Percentiles rank a stretch among this genome's conserved stretches.
Evolutionary conservation across 2,888 invertebrate species (phyloP).

Genomic region (Lacanobia oleracea): DNA sequence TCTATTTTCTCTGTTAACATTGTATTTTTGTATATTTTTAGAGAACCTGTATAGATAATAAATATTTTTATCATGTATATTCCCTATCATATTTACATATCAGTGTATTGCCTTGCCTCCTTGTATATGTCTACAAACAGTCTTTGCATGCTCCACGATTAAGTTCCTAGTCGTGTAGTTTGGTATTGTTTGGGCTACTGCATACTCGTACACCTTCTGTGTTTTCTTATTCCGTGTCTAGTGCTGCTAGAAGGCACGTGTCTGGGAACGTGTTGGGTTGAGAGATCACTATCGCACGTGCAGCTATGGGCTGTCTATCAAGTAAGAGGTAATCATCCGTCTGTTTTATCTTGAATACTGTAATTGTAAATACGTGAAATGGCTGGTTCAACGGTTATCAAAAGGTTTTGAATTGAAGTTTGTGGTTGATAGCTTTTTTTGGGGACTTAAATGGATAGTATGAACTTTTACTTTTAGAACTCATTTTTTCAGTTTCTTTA

Average conservation of each 20-base stretch:
- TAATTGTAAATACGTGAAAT: constrained; percentile 30
- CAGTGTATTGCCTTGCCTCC: too few species aligned
- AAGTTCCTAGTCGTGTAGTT: too few species aligned
- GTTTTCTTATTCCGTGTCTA: background rate
- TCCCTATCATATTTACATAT: too few species aligned
- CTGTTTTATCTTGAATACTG: constrained; percentile 16
- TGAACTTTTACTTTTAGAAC: background rate
- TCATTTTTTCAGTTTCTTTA: background rate
- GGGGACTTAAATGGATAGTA: background rate
- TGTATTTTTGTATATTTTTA: too few species aligned
- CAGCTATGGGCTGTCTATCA: constrained; percentile 9
- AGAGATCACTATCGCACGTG: constrained; percentile 32
- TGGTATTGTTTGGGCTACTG: background rate
- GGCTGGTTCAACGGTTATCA: background rate
- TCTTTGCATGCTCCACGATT: too few species aligned
- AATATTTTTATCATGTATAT: too few species aligned
- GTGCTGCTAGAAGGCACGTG: constrained; percentile 33
- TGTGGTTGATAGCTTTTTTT: constrained; percentile 7
- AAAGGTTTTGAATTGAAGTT: constrained; percentile 1
- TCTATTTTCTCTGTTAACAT: too few species aligned
- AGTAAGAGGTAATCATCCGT: constrained; percentile 28
- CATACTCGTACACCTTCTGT: background rate
- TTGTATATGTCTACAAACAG: too few species aligned
- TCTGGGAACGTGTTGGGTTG: constrained; percentile 12
- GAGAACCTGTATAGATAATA: too few species aligned